phyloP scores from a whole-genome alignment of 2,797 vertebrate genomes.

The Synanceia verrucosa region DNA sequence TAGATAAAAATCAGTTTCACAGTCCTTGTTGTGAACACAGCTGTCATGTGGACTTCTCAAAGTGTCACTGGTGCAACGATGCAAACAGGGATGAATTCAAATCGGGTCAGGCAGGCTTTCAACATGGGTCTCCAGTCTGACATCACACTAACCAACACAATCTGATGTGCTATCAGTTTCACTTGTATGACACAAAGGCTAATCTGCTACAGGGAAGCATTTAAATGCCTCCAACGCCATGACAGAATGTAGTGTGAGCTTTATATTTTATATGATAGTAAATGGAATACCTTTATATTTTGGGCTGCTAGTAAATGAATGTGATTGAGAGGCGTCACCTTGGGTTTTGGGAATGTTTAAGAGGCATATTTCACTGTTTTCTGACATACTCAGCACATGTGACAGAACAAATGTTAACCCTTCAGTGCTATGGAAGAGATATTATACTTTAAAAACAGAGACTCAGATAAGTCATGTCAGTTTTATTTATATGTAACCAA shows the following conservation, averaged over 20 bases:
- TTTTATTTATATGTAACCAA: neutral
- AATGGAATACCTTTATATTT: neutral
- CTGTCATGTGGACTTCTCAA: conserved; percentile 15
- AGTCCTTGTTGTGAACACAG: conserved; percentile 13
- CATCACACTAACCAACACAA: conserved; percentile 30
- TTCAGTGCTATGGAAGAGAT: neutral
- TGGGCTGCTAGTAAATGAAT: neutral
- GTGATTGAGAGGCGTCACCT: neutral
- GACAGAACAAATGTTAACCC: neutral
- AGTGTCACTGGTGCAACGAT: conserved; percentile 25
- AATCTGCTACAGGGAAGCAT: conserved; percentile 6
- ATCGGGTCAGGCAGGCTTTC: conserved; percentile 55
- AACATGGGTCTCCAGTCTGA: conserved; percentile 42
- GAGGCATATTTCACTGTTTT: neutral
- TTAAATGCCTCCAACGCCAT: neutral
- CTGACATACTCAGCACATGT: neutral
- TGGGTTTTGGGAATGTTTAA: neutral
- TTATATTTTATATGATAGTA: neutral
- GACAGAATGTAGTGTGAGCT: neutral
- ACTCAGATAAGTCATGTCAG: neutral
- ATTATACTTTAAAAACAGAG: neutral
- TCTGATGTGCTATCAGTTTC: conserved; percentile 50
- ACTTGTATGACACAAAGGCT: conserved; percentile 19
- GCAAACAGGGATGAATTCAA: conserved; percentile 39
- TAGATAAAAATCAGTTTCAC: conserved; percentile 10